Evolutionary conservation across 92 coral and sea anemone genomes (phyloP).

Genomic region (Epizoanthus stellaris): DNA sequence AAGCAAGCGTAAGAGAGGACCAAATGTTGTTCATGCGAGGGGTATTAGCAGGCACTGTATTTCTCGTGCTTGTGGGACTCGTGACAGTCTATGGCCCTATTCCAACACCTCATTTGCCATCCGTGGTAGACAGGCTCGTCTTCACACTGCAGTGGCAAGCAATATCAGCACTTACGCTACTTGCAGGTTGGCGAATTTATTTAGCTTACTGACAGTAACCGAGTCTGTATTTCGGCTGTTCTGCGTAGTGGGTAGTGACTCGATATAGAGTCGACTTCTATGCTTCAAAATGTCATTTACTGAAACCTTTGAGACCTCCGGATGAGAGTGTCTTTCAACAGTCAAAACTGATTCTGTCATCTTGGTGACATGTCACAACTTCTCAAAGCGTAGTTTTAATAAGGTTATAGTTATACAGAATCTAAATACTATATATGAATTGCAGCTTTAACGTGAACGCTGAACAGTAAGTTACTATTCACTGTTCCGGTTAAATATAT

Average conservation of each 20-base stretch:
- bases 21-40: constrained; percentile 42
- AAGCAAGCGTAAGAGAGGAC: constrained; percentile 43
- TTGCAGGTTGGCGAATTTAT: constrained; percentile 25
- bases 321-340: too few species aligned
- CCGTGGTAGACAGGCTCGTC: constrained; percentile 36
- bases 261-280: too few species aligned
- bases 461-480: too few species aligned
- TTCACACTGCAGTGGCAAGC: constrained; percentile 54
- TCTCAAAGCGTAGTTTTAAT: too few species aligned
- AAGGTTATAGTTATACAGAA: too few species aligned
- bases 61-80: constrained; percentile 42
- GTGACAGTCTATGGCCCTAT: constrained; percentile 42
- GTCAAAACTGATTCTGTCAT: too few species aligned
- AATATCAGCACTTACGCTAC: constrained; percentile 25
- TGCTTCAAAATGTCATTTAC: too few species aligned
- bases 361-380: too few species aligned
- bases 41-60: constrained; percentile 25
- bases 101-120: constrained; percentile 44
- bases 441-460: too few species aligned
- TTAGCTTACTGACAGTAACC: background rate
- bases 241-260: background rate
- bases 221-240: background rate
- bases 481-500: too few species aligned
- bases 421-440: too few species aligned
- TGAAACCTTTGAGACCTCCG: too few species aligned